Conservation (phyloP, 2,797 vertebrate species). For the Loriculus beryllinus region DNA sequence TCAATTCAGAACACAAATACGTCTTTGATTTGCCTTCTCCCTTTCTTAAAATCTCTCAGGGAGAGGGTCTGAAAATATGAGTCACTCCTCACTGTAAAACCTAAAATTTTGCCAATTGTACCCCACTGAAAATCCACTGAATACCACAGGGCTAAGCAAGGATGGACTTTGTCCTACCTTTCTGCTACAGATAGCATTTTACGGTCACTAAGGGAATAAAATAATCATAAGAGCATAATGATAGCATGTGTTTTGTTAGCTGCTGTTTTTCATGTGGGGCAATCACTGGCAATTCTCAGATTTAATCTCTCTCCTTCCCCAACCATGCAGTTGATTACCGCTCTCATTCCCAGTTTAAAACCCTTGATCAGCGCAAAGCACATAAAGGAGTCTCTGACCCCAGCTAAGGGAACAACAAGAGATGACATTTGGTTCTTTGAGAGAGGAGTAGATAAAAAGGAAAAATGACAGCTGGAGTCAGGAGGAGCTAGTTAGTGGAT, state of each 20-base stretch:
- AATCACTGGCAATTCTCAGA: slow-evolving; percentile 56
- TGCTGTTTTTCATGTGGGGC: slow-evolving; percentile 56
- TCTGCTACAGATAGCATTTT: slow-evolving; percentile 44
- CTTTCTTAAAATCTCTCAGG: background rate
- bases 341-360: slow-evolving; percentile 61
- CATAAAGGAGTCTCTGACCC: slow-evolving; percentile 56
- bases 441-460: slow-evolving; percentile 58
- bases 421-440: slow-evolving; percentile 61
- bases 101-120: background rate
- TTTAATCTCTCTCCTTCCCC: slow-evolving; percentile 56
- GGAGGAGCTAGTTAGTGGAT: slow-evolving; percentile 67
- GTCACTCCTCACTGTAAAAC: background rate
- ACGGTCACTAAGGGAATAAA: slow-evolving; percentile 52
- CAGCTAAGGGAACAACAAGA: slow-evolving; percentile 55
- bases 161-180: slow-evolving; percentile 50
- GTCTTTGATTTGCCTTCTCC: background rate
- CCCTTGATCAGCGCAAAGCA: slow-evolving; percentile 49
- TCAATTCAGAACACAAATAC: background rate
- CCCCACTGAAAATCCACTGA: background rate
- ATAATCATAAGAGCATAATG: slow-evolving; percentile 54
- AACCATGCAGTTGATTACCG: slow-evolving; percentile 40
- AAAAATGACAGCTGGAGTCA: slow-evolving; percentile 67
- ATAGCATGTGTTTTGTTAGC: slow-evolving; percentile 50
- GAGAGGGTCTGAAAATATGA: background rate
- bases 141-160: background rate